Evolutionary conservation across 2,888 invertebrate genomes (phyloP), one percentile per base, ranked within the genome.

Genomic region (Digitonthophagus gazella): DNA sequence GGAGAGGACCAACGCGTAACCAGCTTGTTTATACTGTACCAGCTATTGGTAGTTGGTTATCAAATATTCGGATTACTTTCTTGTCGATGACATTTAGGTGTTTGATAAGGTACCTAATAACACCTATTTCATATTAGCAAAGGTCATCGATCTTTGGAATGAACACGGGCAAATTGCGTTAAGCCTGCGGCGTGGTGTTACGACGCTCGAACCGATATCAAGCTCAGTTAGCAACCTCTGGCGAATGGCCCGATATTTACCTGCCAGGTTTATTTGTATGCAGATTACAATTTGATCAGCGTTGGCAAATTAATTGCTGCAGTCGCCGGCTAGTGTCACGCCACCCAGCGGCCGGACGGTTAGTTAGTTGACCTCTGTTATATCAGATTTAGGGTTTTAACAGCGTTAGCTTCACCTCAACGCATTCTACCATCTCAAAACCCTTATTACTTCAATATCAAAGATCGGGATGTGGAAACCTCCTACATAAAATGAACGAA

Each of bases 1-100:
- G 77, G 79, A 75, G 56, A 5, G 15, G 56, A 15, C n/a, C 66
- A 15, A 14, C 22, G 22, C 22, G 22, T 22, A 22, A 4, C 6
- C 11, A n/a, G n/a, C 28, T 44, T 11, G 28, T 6, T 44, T 44
- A 44, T 44, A n/a, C 11, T 44, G 28, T 44, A 44, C 22, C 18
- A 15, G 19, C 19, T 61, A 3, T 3, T 2, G 6, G 15, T 57
- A 6, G 57, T 15, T 1, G n/a, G 16, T 15, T 11, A 3, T n/a
- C 57, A 1, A 15, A 11, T 57, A 15, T 57, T 44, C 6, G 54
- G 11, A 44, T 44, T 8, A 11, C 14, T 57, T 57, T 4, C 2
- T 15, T 57, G 6, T 15, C 6, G 58, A 15, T 15, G 15, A 57
- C 14, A 14, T 11, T 57, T 15, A n/a, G 58, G 14, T 57, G 8